Base-by-base conservation (phyloP, 1,140 invertebrate genomes). In the Drosophila oshimai region DNA sequence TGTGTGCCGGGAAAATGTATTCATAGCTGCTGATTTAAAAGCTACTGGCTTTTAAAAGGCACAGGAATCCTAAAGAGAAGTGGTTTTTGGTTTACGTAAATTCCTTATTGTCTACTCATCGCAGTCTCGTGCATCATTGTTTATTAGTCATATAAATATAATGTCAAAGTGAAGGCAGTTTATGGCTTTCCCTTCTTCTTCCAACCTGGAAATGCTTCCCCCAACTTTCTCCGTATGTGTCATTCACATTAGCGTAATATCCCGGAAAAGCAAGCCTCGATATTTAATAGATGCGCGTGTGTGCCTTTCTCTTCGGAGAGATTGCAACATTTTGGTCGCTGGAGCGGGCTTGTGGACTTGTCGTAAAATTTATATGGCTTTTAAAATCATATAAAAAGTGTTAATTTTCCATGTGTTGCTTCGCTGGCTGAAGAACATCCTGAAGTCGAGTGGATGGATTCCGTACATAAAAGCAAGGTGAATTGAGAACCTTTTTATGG, bases 301-400 rank as follows among this genome's bases (percentile, higher is more conserved):
- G 44, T 24, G 17, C 1, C 10, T 17, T 46, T 4, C 41, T 7
- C 33, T 10, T 7, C 24, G 18, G 20, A 31, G 29, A 65, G 41
- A 78, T 72, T 78, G 72, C 61, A 57, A 39, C 47, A 42, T 41
- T 28, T 17, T 12, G 18, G 18, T 2, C 12, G 9, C 17, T 28
- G 15, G 47, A n/a, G 9, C 10, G 22, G 42, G 41, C 18, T 20
- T 31, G 26, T 31, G 62, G 62, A 69, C 54, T 51, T 74, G 80
- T 86, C 80, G 72, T 84, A 86, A 84, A 84, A 75, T 84, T 75
- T 80, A 86, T 86, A 72, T 39, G 72, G 71, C 76, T 69, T 84
- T 84, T 87, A 84, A 84, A 84, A 84, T 84, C 79, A 46, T 72
- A 84, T 84, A 86, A 86, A 86, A 86, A 86, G 79, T 84, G 79